Conservation (phyloP, 2,888 invertebrate species). For the Adineta ricciae region DNA sequence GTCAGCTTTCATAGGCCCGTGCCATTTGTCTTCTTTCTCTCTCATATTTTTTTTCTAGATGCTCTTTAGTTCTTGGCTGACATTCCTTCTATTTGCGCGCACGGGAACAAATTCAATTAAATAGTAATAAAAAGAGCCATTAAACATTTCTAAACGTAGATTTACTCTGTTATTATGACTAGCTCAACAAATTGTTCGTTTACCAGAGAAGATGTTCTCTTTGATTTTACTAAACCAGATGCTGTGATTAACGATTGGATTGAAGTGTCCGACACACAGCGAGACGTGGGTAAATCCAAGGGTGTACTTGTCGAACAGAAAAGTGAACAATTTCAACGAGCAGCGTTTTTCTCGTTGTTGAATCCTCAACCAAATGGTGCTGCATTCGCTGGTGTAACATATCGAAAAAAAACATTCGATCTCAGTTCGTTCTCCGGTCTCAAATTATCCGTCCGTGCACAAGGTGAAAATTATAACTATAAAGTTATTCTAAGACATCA, state of each 20-base stretch:
- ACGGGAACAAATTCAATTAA: neutral
- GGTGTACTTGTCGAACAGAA: neutral
- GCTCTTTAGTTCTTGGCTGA: neutral
- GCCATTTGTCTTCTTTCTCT: too few species aligned
- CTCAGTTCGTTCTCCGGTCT: neutral
- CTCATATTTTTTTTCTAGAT: neutral
- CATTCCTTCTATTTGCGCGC: neutral
- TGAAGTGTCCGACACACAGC: neutral
- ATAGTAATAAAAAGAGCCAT: neutral
- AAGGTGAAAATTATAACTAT: neutral
- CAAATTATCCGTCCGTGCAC: neutral
- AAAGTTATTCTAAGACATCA: neutral
- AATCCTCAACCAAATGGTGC: neutral
- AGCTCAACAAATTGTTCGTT: neutral
- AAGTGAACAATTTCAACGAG: neutral
- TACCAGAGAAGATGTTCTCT: neutral
- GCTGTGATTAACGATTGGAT: neutral
- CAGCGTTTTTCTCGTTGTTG: neutral
- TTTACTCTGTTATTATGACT: neutral
- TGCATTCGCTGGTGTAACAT: neutral
- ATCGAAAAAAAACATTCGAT: neutral
- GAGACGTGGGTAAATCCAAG: neutral
- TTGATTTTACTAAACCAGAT: neutral
- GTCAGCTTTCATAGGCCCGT: neutral
- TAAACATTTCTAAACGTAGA: neutral